Base-by-base conservation (phyloP, 1,140 invertebrate genomes). In the Oryctes rhinoceros region DNA sequence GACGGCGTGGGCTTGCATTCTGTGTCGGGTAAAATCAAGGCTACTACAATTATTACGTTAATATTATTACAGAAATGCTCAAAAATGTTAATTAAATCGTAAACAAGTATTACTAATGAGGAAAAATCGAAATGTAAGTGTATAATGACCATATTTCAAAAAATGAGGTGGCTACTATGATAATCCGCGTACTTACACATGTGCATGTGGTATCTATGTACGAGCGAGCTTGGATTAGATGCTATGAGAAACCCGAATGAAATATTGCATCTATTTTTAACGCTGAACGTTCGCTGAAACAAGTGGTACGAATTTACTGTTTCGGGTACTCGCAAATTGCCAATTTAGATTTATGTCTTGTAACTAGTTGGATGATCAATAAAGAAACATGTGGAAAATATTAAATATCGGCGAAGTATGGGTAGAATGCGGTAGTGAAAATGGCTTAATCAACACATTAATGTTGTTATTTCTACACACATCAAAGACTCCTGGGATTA, bases 1-100 rank as follows among this genome's bases (percentile, higher is more conserved):
- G 65, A 71, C 65, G 7, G 65, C 24, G 65, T 71, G 65, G 65
- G 65, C 6, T 71, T 71, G 65, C 24, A 71, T 71, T 30, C 65
- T 37, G 20, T 71, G 65, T 71, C 65, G 20, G 65, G 65, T 71
- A 71, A 71, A 71, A 71, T 71, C 65, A 71, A 71, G 65, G 65
- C 65, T 71, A 37, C 65, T 37, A 71, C 35, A 71, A 35, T 71
- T 71, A 71, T 35, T 71, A 71, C 53, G 15, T 59, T 59, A 59
- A n/a, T 59, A 59, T 18, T 59, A 18, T 18, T 59, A 59, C 53
- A 59, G n/a, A 59, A 59, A n/a, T 59, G 3, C 15, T n/a, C 53
- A 59, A 59, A 59, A 59, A 59, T 59, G 53, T 18, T 18, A 59
- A 59, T 59, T 59, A 59, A 59, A 59, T 6, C 15, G 53, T 59